Evolutionary conservation across 2,888 invertebrate species (phyloP), one percentile per base, ranked within the genome.

Genomic region (Cerceris rybyensis): DNA sequence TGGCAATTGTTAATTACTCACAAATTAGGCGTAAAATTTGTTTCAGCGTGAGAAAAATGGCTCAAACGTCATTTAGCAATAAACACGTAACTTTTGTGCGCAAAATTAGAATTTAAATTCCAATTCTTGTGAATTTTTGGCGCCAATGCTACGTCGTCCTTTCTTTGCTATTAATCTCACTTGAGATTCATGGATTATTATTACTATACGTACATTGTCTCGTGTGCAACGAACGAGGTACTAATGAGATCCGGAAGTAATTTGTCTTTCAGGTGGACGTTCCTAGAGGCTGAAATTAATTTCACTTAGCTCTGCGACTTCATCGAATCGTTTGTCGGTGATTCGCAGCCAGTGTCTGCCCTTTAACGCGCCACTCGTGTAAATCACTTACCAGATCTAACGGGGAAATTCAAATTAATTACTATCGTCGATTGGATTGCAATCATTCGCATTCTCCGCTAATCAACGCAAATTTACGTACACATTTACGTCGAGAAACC

Each of bases 181-280:
- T 52, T 41, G 58, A 55, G 54, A 73, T 73, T 4, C 68, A 39
- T 58, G 63, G 39, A 59, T 68, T 70, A 70, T 67, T 70, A 66
- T 76, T 50, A 14, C 63, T 14, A 39, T 13, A 14, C 52, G 28
- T 16, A 57, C 50, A 55, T 72, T 68, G 63, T 55, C 49, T 63
- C 65, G 67, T 80, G 50, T 49, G 59, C 73, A 17, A 58, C 55
- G 50, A 55, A 43, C 60, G 61, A 55, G 54, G 42, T 70, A 49
- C 65, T 82, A 80, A 82, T 84, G 71, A 66, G 49, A 54, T 63
- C 75, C 81, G 84, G 84, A 83, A 84, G 75, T 81, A 81, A 84
- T 83, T 78, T 73, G 75, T 83, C 81, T 81, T 65, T n/a, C 70
- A 69, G 41, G 52, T 65, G 68, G 84, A 81, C 78, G 71, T 68